These are phyloP conservation scores for Anhinga anhinga DNA, from an alignment of 2,113 vertebrate species.

Conservation along the genomic window DNA sequence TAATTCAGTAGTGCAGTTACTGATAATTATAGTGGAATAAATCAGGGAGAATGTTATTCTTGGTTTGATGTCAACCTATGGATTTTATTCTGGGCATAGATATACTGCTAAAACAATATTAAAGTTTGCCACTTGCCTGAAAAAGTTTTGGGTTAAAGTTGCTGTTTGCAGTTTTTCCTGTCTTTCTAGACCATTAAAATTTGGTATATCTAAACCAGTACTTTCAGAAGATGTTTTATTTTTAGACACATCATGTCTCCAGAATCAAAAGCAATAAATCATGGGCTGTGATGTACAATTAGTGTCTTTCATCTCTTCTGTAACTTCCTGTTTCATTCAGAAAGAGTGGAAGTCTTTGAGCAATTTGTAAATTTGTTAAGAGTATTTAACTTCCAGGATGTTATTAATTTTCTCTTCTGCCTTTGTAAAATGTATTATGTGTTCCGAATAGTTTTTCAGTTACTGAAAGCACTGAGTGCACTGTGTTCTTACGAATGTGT, in stretches of 20 bases:
- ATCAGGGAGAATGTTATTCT: not conserved
- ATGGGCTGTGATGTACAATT: not conserved
- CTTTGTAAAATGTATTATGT: not conserved
- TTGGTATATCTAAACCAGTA: not conserved
- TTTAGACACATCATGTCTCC: not conserved
- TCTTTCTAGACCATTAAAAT: not conserved
- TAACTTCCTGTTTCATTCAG: not conserved
- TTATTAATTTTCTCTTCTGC: not conserved
- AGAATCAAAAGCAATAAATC: not conserved
- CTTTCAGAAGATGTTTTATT: not conserved
- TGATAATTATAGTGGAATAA: not conserved
- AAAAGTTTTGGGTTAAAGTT: not conserved
- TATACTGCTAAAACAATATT: not conserved
- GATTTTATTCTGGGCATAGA: not conserved
- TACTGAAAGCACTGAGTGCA: not conserved
- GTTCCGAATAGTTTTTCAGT: not conserved
- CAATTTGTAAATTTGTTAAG: not conserved
- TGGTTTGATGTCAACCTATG: not conserved
- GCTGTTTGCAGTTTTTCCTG: not conserved
- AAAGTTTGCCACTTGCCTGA: not conserved
- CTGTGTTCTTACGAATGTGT: accelerated
- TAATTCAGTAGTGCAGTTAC: not conserved
- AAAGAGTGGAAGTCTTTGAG: not conserved
- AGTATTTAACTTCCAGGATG: not conserved
- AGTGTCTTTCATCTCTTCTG: not conserved